Evolutionary conservation across 2,797 vertebrate species (phyloP), one percentile per base, ranked within the genome.

Genomic region (Anolis apletophallus): DNA sequence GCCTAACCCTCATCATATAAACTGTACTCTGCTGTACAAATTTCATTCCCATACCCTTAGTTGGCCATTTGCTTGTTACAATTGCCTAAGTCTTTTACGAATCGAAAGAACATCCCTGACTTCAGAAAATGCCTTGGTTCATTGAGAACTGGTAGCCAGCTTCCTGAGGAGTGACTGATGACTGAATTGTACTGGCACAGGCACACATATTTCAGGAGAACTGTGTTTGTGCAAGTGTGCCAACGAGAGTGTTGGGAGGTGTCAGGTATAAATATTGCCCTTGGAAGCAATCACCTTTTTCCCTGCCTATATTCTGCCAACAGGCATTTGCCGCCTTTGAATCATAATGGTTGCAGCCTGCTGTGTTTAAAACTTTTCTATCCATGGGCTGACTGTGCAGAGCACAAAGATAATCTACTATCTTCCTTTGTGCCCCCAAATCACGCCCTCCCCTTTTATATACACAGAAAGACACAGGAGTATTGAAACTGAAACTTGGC

Each of bases 281-380:
- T 76, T 92, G 89, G 93, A 92, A 94, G 84, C 89, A 92, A 91
- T 85, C 74, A 89, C 87, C 87, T 91, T 83, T 76, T 34, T 83
- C 82, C 90, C 88, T 85, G 86, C 77, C 85, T 92, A 14, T 92
- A 86, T 92, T 94, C 92, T 93, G 90, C 90, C 91, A 91, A 90
- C 76, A 93, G 89, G 90, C 87, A 68, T 94, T 90, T 93, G 82
- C 90, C 88, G 89, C 91, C 92, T 92, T 89, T 90, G 85, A 83
- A 88, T 93, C 83, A 83, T 88, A 89, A 93, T 93, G 90, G 84
- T 85, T 91, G 88, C 80, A 91, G 90, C 91, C 91, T 93, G 91
- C 92, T 90, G 36, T 91, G 85, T 81, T 89, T 91, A 94, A 61
- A 93, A 90, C 86, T 88, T 90, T 88, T 80, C 89, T 88, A 67